Evolutionary conservation across 1,140 invertebrate genomes (phyloP), one percentile per base, ranked within the genome.

Genomic region (Lycorma delicatula): DNA sequence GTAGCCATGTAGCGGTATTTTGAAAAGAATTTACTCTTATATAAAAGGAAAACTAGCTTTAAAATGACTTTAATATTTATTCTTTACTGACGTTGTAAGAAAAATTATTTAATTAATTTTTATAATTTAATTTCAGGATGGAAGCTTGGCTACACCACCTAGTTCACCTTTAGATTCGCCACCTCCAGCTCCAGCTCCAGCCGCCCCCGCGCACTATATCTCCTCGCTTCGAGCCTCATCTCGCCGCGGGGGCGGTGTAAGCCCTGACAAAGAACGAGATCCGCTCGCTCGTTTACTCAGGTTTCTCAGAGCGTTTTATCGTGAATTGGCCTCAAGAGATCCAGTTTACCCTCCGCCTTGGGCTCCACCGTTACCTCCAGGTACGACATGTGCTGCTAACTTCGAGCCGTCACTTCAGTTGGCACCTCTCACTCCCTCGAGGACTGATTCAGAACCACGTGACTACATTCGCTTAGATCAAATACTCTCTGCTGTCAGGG

Each of bases 341-440:
- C 70, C 68, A 18, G 70, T 71, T 38, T 67, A 72, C 34, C 63
- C 72, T 44, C 74, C 74, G 20, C 63, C 64, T 48, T 76, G 74
- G 74, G 70, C 72, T 13, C 70, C 70, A 5, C 71, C 69, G 2
- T 60, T 74, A n/a, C 71, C 72, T 3, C 66, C 68, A 6, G 74
- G 73, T 46, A 70, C 70, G 25, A 66, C 75, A 27, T 74, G 73
- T 52, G 70, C 74, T 7, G 74, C 74, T 9, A 69, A 71, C 60
- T 73, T 76, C 52, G 72, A 75, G 53, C 74, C 74, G 1, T 69
- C 74, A n/a, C 63, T 76, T 16, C 73, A 74, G 48, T 63, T 76
- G 54, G 68, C 70, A 2, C 71, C 73, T 59, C 67, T 70, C 28
- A 64, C 68, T 41, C 67, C 72, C 57, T 69, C 71, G 38, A 20